phyloP scores from a whole-genome alignment of 2,113 vertebrate species.

The Microtus montanus region DNA sequence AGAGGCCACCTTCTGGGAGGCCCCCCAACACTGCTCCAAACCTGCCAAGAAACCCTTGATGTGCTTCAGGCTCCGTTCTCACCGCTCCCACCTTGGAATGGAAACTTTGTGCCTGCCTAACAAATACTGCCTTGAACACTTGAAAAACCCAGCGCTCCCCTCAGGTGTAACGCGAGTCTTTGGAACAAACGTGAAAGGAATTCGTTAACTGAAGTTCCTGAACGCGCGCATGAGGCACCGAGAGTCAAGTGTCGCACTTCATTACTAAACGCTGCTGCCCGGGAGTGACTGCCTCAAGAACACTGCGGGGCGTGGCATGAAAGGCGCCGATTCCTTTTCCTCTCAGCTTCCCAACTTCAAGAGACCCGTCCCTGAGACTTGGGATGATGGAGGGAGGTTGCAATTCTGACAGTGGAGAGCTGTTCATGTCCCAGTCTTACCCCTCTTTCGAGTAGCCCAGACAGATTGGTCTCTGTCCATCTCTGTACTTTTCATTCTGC shows the following conservation, averaged over 20 bases:
- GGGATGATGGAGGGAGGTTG: background rate
- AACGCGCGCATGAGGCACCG: background rate
- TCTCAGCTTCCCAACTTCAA: constrained; percentile 58
- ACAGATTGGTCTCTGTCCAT: background rate
- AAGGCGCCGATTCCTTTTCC: constrained; percentile 25
- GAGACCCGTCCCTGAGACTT: constrained; percentile 31
- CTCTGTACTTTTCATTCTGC: background rate
- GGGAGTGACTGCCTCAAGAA: constrained; percentile 34
- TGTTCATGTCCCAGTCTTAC: rapidly evolving
- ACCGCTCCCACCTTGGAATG: constrained; percentile 34
- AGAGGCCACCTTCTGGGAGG: background rate
- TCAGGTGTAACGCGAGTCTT: constrained; percentile 58
- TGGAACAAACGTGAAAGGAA: constrained; percentile 66
- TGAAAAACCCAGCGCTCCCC: constrained; percentile 59
- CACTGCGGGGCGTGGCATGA: background rate
- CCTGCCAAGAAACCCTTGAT: constrained; percentile 11
- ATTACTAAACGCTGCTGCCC: background rate
- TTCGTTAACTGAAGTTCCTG: constrained; percentile 46
- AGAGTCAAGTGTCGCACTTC: constrained; percentile 10
- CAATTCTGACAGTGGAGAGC: background rate
- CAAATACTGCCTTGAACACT: constrained; percentile 58
- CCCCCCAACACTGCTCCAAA: background rate
- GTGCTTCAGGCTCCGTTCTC: background rate
- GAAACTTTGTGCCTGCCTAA: constrained; percentile 44
- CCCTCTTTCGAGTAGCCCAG: background rate